phyloP scores from a whole-genome alignment of 2,113 vertebrate genomes.

The Calidris pygmaea region DNA sequence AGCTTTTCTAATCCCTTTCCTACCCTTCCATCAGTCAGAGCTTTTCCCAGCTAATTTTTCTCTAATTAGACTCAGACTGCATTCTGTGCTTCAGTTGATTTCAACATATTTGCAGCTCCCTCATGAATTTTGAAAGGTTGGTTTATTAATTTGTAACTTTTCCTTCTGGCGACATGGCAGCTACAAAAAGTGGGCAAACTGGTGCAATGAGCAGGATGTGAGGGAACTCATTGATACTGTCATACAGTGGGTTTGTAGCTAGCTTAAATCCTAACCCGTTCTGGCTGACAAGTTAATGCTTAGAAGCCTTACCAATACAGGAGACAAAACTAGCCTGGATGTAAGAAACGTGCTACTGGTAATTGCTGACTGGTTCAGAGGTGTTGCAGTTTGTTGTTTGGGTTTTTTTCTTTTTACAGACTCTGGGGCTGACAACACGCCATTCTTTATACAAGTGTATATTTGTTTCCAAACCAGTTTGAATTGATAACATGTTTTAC shows the following conservation, averaged over 20 bases:
- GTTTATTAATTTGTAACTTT: not conserved
- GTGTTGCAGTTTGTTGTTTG: fast-evolving
- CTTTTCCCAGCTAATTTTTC: not conserved
- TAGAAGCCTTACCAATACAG: not conserved
- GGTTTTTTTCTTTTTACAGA: not conserved
- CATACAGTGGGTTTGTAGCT: not conserved
- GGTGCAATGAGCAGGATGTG: not conserved
- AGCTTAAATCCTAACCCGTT: not conserved
- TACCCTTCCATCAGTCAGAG: not conserved
- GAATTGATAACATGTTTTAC: not conserved
- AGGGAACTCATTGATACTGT: not conserved
- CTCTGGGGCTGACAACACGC: not conserved
- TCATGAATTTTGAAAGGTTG: not conserved
- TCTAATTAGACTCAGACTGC: not conserved
- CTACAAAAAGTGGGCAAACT: not conserved
- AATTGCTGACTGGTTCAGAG: not conserved
- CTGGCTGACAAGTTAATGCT: not conserved
- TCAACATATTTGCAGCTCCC: not conserved
- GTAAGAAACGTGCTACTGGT: not conserved
- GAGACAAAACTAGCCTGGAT: not conserved
- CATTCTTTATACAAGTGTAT: not conserved
- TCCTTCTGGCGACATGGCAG: not conserved
- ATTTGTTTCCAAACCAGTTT: not conserved
- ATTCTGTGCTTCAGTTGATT: not conserved
- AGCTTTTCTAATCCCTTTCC: not conserved